These are phyloP conservation scores for Cheilosia vernalis DNA, from an alignment of 2,888 invertebrate genomes.

Conservation along the genomic window DNA sequence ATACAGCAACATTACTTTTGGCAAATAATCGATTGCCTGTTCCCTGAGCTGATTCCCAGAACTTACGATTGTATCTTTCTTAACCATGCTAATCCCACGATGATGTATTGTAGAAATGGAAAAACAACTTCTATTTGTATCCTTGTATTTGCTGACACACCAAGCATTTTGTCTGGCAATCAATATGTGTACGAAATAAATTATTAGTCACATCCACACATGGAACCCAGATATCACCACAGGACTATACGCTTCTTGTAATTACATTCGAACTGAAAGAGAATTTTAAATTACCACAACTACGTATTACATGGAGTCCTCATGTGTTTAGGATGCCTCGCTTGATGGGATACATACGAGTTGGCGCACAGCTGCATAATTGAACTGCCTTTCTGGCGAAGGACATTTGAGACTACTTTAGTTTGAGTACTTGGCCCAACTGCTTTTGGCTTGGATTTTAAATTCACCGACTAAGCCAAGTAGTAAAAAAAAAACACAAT, in stretches of 20 bases:
- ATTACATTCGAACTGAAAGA: conserved; percentile 29
- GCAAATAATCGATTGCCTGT: conserved; percentile 23
- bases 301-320: not conserved
- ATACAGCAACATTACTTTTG: not conserved
- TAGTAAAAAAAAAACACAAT: not conserved
- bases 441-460: conserved; percentile 12
- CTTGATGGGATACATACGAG: not conserved
- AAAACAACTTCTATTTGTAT: conserved; percentile 18
- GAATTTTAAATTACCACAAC: conserved; percentile 20
- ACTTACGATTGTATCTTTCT: conserved; percentile 11
- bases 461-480: conserved; percentile 7
- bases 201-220: conserved; percentile 8
- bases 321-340: not conserved
- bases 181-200: conserved; percentile 20
- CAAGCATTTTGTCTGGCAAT: conserved; percentile 7
- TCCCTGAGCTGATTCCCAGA: conserved; percentile 10
- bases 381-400: conserved; percentile 7
- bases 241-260: not conserved
- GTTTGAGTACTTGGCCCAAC: conserved; percentile 28
- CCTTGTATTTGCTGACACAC: not conserved
- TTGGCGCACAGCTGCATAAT: conserved; percentile 38
- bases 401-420: conserved; percentile 12
- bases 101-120: conserved; percentile 18
- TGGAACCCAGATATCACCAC: not conserved
- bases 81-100: conserved; percentile 34